Evolutionary conservation across 1,140 invertebrate genomes (phyloP).

Genomic region (Zaprionus africanus): DNA sequence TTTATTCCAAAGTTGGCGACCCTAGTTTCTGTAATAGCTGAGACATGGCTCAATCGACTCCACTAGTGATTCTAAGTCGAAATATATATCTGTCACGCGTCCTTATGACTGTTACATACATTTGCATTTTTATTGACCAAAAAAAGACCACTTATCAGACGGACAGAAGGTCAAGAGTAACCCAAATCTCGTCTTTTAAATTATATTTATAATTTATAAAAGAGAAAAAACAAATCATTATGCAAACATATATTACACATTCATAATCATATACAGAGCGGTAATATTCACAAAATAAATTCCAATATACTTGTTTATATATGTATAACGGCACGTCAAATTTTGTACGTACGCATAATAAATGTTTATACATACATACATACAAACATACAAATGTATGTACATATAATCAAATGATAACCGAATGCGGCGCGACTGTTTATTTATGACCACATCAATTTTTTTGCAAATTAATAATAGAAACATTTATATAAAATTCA

Average conservation of each 20-base stretch:
- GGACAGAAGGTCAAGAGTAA: too few species aligned
- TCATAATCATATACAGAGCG: conserved; percentile 25
- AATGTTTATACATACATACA: background rate
- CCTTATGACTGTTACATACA: too few species aligned
- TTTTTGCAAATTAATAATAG: conserved; percentile 49
- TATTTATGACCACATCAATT: conserved; percentile 57
- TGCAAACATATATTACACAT: conserved; percentile 16
- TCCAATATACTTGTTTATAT: conserved; percentile 12
- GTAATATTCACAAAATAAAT: conserved; percentile 49
- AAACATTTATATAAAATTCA: conserved; percentile 19
- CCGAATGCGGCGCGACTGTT: conserved; percentile 48
- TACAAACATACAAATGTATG: conserved; percentile 13
- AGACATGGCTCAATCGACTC: too few species aligned
- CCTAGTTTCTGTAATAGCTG: too few species aligned
- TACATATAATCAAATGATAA: conserved; percentile 59
- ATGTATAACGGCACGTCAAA: background rate
- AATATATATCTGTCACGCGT: too few species aligned
- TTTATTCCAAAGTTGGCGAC: too few species aligned
- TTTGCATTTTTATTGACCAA: too few species aligned
- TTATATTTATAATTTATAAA: too few species aligned
- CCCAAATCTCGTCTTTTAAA: too few species aligned
- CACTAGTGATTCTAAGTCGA: too few species aligned
- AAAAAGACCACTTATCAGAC: too few species aligned
- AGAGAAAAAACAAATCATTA: too few species aligned
- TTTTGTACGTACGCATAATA: background rate